Evolutionary conservation across 2,113 vertebrate genomes (phyloP), one percentile per base, ranked within the genome.

Genomic region (Heliornis fulica): DNA sequence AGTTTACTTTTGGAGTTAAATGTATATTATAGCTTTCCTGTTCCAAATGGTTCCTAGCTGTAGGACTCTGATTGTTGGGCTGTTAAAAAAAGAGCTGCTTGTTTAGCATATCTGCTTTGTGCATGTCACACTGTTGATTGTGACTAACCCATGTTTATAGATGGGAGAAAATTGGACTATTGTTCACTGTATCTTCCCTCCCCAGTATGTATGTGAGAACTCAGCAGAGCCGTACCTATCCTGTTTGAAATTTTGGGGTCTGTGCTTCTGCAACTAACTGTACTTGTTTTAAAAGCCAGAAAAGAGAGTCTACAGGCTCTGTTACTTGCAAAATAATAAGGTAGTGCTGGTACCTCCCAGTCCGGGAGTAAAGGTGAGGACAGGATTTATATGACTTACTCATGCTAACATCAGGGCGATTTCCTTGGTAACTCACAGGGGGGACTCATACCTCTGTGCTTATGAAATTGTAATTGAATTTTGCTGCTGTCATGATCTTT

Each of bases 41-140:
- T 17, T 80, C 77, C 41, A 61, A 57, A n/a, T 70, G 40, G 5
- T 51, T 23, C 13, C 19, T 60, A 13, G 34, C 5, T 68, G 46
- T 17, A 66, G 60, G 56, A 40, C 53, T 63, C 28, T 16, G 60
- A 63, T 8, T 89, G 68, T 46, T 53, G 71, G 46, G 69, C 53
- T 89, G 15, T 16, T 34, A 14, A 50, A 92, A 56, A 45, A 64
- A 28, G 70, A 83, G 43, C 51, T 56, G 60, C 23, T 68, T 15
- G 26, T 60, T 72, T 26, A 10, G 53, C 3, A 21, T 29, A 41
- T 11, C 65, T 54, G 50, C 77, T 75, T 22, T 45, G 29, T 46
- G 38, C 21, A 21, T 0, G 0, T 46, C 2, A 2, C 23, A 1
- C 60, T 63, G 70, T 21, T 77, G 65, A 14, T 5, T 77, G 71